A percentile compares a stretch with the other conserved stretches of the same genome.
Evolutionary conservation across 2,113 vertebrate genomes (phyloP).

Genomic region (Alaudala cheleensis): DNA sequence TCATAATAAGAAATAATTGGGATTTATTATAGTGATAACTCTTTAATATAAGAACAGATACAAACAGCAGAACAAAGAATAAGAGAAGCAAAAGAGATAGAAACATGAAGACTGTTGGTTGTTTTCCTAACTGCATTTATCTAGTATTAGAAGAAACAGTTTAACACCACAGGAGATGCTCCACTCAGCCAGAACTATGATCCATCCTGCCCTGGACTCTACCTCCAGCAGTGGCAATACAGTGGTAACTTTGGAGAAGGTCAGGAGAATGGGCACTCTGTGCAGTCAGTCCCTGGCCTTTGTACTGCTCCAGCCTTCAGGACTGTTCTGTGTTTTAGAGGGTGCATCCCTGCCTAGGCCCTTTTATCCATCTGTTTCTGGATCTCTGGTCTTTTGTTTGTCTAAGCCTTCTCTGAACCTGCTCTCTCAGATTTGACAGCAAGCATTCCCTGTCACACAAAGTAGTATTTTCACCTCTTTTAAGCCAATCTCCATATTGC

Average conservation of each 20-base stretch:
- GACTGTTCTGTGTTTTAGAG: neutral
- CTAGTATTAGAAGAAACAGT: neutral
- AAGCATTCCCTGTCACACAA: neutral
- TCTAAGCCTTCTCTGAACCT: neutral
- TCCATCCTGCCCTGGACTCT: neutral
- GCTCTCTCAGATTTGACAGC: neutral
- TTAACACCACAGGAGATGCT: neutral
- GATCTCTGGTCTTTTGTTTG: neutral
- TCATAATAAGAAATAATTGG: neutral
- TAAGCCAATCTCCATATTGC: neutral
- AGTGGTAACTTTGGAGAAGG: neutral
- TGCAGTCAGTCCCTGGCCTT: neutral
- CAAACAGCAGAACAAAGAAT: neutral
- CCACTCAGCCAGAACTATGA: neutral
- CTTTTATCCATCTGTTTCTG: neutral
- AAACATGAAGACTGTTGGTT: neutral
- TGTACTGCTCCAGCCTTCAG: neutral
- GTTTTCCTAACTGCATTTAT: neutral
- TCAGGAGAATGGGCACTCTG: fast-evolving
- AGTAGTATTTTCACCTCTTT: neutral
- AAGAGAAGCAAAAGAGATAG: neutral
- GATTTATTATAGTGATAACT: neutral
- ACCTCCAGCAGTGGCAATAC: neutral
- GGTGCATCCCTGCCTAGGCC: neutral
- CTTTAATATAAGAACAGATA: neutral